These are phyloP conservation scores for Phyllostomus hastatus DNA, from an alignment of 2,113 vertebrate genomes.

Conservation along the genomic window DNA sequence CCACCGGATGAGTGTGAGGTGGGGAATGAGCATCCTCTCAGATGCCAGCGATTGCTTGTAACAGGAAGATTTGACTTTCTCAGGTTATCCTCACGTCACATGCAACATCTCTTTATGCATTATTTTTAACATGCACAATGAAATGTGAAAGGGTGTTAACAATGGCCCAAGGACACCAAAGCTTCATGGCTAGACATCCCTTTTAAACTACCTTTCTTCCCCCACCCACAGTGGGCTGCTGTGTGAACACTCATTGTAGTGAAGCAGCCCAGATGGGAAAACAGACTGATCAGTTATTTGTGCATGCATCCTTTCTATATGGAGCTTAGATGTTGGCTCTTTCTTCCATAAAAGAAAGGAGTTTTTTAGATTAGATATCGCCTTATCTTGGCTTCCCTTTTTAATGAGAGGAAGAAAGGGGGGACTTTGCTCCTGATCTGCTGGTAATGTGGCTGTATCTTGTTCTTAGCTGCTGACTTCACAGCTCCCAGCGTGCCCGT, in stretches of 20 bases:
- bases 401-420: constrained; percentile 56
- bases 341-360: constrained; percentile 33
- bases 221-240: not conserved
- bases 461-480: constrained; percentile 32
- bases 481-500: not conserved
- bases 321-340: constrained; percentile 39
- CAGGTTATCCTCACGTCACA: constrained; percentile 3
- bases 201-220: constrained; percentile 8
- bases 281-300: constrained; percentile 34
- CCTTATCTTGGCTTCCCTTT: constrained; percentile 55
- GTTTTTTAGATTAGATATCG: constrained; percentile 1
- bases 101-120: not conserved
- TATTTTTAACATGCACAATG: constrained; percentile 22
- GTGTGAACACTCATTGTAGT: constrained; percentile 42
- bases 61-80: not conserved
- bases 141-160: constrained; percentile 9
- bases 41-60: not conserved
- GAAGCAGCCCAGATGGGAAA: constrained; percentile 50
- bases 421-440: not conserved
- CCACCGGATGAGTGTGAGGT: not conserved
- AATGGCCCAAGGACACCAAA: constrained; percentile 46
- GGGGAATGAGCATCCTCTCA: not conserved
- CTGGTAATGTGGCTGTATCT: not conserved
- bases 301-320: constrained; percentile 30
- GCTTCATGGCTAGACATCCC: constrained; percentile 32